Evolutionary conservation across 2,888 invertebrate genomes (phyloP).

Genomic region (Branchinecta sandiegonensis): DNA sequence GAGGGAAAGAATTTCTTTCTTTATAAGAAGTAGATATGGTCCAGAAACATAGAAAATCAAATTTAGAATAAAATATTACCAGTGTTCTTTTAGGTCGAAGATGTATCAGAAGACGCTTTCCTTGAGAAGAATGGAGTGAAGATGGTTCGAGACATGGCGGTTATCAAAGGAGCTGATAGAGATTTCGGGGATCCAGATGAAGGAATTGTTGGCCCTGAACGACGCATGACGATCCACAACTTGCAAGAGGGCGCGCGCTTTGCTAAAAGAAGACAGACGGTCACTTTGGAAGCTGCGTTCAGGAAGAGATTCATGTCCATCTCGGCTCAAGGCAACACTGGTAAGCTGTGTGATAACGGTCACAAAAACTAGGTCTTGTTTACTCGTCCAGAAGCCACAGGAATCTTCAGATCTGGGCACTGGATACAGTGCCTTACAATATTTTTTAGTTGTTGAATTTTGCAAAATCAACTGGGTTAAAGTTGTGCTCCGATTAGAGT

Average conservation of each 20-base stretch:
- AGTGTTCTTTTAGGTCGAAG: constrained; percentile 14
- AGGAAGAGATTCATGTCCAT: constrained; percentile 21
- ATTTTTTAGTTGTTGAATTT: no score
- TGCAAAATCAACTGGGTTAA: no score
- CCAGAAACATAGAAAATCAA: no score
- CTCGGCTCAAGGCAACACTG: not conserved
- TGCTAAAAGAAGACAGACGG: not conserved
- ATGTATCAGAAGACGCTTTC: constrained; percentile 23
- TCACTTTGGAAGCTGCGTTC: constrained; percentile 17
- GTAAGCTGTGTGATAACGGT: not conserved
- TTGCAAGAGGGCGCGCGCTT: not conserved
- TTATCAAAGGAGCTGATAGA: not conserved
- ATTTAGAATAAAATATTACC: no score
- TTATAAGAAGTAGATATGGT: no score
- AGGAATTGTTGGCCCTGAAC: not conserved
- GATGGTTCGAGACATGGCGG: constrained; percentile 17
- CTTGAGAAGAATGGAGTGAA: constrained; percentile 21
- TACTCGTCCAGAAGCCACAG: no score
- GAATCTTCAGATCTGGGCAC: no score
- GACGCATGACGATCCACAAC: constrained; percentile 19
- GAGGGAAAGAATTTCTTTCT: no score
- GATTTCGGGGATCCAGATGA: constrained; percentile 15
- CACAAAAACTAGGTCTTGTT: no score
- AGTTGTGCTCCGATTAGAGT: no score
- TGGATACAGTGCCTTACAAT: no score